phyloP scores from a whole-genome alignment of 2,797 vertebrate genomes.

The Cynopterus sphinx region DNA sequence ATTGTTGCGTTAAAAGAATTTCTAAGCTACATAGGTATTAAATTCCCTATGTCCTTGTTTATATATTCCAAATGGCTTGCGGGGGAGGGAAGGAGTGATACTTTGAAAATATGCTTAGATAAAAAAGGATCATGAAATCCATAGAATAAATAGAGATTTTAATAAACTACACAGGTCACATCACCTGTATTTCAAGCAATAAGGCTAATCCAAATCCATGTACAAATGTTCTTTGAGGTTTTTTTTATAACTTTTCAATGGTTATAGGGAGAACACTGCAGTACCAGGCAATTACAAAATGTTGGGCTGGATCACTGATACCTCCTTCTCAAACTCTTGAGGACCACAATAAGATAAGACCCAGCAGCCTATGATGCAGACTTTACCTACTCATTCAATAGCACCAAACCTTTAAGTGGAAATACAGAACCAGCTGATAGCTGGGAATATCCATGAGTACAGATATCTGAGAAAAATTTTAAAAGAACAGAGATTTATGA shows the following conservation, averaged over 20 bases:
- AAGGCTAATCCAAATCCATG: not conserved
- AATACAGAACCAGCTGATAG: not conserved
- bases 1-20: not conserved
- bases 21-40: not conserved
- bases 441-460: not conserved
- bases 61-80: not conserved
- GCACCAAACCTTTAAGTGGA: not conserved
- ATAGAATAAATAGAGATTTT: not conserved
- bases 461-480: not conserved
- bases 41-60: constrained; percentile 30
- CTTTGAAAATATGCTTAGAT: constrained; percentile 28
- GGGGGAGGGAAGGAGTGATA: not conserved
- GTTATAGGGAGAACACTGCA: not conserved
- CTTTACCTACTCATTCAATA: not conserved
- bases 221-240: not conserved
- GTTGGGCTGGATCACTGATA: not conserved
- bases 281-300: not conserved
- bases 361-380: not conserved
- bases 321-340: not conserved
- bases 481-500: not conserved
- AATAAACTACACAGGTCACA: not conserved
- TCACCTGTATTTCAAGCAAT: not conserved
- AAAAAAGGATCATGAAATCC: not conserved
- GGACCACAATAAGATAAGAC: not conserved
- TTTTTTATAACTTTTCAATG: not conserved